These are phyloP conservation scores for Tetraneura akinire DNA, from an alignment of 1,140 invertebrate species.

Conservation along the genomic window DNA sequence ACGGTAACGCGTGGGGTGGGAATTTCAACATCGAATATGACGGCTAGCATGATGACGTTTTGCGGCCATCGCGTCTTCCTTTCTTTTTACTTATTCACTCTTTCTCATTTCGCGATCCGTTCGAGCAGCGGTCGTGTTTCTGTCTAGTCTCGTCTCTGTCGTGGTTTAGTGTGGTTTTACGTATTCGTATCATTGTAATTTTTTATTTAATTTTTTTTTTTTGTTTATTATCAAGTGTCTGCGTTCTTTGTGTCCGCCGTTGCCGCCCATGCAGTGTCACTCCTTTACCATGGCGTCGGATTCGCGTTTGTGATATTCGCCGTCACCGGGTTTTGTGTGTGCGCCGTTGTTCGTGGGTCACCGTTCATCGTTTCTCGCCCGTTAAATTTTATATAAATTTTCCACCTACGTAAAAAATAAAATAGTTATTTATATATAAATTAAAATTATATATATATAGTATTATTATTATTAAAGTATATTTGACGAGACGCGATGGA, in stretches of 20 bases:
- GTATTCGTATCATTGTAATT: neutral
- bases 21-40: neutral
- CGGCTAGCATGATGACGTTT: neutral
- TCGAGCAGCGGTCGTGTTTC: slow-evolving; percentile 23
- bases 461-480: too few species aligned
- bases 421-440: neutral
- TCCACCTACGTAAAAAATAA: too few species aligned
- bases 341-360: neutral
- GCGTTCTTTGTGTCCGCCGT: slow-evolving; percentile 23
- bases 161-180: neutral
- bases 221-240: neutral
- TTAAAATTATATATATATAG: neutral
- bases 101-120: slow-evolving; percentile 29
- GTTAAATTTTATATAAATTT: too few species aligned
- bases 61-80: slow-evolving; percentile 48
- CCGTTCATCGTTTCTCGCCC: neutral
- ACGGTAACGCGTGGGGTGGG: neutral
- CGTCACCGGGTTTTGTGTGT: slow-evolving; percentile 2
- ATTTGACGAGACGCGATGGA: slow-evolving; percentile 17
- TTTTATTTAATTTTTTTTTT: slow-evolving; percentile 15
- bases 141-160: neutral
- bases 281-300: slow-evolving; percentile 43
- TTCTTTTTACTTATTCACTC: slow-evolving; percentile 16
- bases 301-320: slow-evolving; percentile 43
- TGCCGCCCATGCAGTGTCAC: slow-evolving; percentile 34